A percentile compares a stretch with the other conserved stretches of the same genome.
Evolutionary conservation across 2,797 vertebrate genomes (phyloP).

Genomic region (Molossus molossus): DNA sequence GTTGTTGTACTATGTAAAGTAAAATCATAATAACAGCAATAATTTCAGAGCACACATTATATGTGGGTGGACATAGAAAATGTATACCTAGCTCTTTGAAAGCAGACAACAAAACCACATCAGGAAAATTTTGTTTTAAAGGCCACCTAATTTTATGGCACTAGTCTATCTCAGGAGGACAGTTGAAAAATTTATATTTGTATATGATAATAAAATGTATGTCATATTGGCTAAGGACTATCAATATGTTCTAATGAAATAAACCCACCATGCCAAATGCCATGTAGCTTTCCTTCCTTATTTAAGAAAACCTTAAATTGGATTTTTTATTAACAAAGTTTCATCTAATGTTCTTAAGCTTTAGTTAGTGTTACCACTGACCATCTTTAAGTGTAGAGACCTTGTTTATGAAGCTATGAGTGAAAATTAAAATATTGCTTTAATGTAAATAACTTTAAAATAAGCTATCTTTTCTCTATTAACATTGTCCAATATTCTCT

Average conservation of each 20-base stretch:
- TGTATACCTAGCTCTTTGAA: background rate
- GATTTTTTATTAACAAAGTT: conserved; percentile 25
- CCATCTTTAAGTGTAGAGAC: background rate
- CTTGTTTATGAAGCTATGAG: background rate
- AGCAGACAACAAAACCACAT: conserved; percentile 12
- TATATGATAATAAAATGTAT: background rate
- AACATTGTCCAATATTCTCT: background rate
- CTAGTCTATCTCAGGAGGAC: background rate
- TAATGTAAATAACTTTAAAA: conserved; percentile 20
- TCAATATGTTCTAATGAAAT: conserved; percentile 17
- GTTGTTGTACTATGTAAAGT: background rate
- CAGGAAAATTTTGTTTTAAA: background rate
- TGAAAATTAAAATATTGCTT: conserved; percentile 36
- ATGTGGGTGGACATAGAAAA: background rate
- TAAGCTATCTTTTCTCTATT: conserved; percentile 2
- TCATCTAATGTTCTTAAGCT: background rate
- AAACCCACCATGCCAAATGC: background rate
- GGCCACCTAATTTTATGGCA: background rate
- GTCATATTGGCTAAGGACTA: background rate
- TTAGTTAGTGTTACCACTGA: background rate
- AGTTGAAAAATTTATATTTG: background rate
- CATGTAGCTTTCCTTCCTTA: background rate
- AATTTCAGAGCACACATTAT: background rate
- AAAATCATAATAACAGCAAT: background rate
- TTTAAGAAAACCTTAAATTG: background rate